Evolutionary conservation across 2,888 invertebrate species (phyloP), one percentile per base, ranked within the genome.

Genomic region (Diplazon laetatorius): DNA sequence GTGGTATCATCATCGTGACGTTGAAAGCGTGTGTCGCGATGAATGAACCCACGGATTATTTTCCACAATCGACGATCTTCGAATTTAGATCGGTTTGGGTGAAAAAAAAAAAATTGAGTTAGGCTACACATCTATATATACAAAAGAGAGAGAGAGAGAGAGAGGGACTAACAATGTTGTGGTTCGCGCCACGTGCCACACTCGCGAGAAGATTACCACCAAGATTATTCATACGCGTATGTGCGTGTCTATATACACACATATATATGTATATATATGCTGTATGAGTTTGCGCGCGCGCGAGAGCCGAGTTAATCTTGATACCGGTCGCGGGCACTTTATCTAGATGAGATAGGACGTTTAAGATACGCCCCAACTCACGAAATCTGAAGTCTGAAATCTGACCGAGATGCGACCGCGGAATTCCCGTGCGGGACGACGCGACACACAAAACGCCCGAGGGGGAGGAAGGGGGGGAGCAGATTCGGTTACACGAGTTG

Each of bases 311-410:
- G 87, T 83, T 85, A 85, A 90, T 90, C 90, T 89, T 87, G 89
- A 89, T 90, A 87, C 82, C 82, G 78, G 78, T n/a, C 60, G 82
- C 82, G 79, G 81, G 83, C 85, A 79, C 79, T 79, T n/a, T 87
- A 90, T 90, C 90, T 89, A 87, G 90, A 90, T 90, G 88, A 90
- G 90, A 90, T 90, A 89, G 84, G 85, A 79, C 87, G 88, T 87
- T 89, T 86, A 86, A 90, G 89, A 89, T 90, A 88, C 87, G 85
- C 85, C 85, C n/a, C 85, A 71, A 62, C 73, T 78, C 81, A 80
- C 85, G 83, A 87, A 87, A 89, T 87, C 86, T 87, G 80, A 85
- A 86, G 86, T 85, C 86, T 86, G 87, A 88, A 89, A 89, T 88
- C 86, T 85, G 85, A 86, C 83, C 83, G 85, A 83, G 86, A 86